Base-by-base conservation (phyloP, 2,113 vertebrate species). In the Ondatra zibethicus region DNA sequence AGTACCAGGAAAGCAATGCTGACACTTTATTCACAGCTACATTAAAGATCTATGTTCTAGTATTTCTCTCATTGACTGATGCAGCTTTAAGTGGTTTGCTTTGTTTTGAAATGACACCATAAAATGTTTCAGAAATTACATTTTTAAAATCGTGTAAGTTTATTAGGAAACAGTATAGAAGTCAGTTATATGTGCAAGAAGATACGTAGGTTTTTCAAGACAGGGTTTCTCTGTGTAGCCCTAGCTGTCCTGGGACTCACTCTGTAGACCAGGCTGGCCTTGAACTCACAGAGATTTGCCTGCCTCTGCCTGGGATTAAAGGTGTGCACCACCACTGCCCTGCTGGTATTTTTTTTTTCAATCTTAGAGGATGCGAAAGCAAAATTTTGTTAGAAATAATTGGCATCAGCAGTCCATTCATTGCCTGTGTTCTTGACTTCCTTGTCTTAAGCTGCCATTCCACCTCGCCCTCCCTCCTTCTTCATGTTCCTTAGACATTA, bases 31-130 rank as follows among this genome's bases (percentile, higher is more conserved):
- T 55, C 58, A 50, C 81, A 87, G 52, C n/a, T 61, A 77, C n/a
- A 65, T 93, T 55, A 17, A 45, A 88, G 58, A 42, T 86, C 17
- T 45, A 5, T 92, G 39, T 3, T 50, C 52, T 68, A n/a, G 4
- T 61, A 27, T 91, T 88, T 94, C 89, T 90, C 90, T 78, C 36
- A 47, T 65, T 42, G 19, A 58, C 31, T 52, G 25, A 50, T 93
- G 3, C 45, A 76, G 78, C 80, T 94, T 87, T 70, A 68, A 50
- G 23, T 87, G n/a, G 23, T 91, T 90, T 47, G 21, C 75, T 89
- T 93, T 89, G 76, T 93, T 87, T 92, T 82, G n/a, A 93, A 96
- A 78, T 81, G 66, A 65, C 23, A 66, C 58, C 77, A 50, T 91
- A 58, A 50, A 86, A 89, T 55, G 47, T 47, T 36, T 52, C 27